Evolutionary conservation across 1,140 invertebrate genomes (phyloP).

Genomic region (Thaumetopoea pityocampa): DNA sequence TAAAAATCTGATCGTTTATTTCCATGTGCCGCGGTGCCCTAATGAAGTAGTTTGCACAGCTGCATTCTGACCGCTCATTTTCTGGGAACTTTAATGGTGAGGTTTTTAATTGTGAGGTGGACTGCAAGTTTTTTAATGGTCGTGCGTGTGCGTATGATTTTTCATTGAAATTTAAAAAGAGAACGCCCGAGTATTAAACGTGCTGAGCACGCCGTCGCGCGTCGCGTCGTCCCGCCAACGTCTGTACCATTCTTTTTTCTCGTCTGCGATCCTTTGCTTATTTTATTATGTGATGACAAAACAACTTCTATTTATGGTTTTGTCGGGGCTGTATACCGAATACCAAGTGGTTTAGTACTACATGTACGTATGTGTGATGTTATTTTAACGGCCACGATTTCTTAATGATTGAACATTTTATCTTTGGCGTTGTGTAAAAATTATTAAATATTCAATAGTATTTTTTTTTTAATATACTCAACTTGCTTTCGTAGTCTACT

Average conservation of each 20-base stretch:
- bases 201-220: constrained; percentile 35
- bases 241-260: constrained; percentile 42
- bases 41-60: constrained; percentile 48
- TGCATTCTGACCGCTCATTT: constrained; percentile 59
- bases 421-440: constrained; percentile 1
- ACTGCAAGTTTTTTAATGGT: constrained; percentile 52
- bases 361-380: constrained; percentile 13
- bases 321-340: constrained; percentile 12
- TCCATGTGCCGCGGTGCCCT: constrained; percentile 32
- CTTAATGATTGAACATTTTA: constrained; percentile 10
- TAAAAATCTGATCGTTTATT: constrained; percentile 25
- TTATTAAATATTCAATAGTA: too few species aligned
- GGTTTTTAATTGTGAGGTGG: constrained; percentile 47
- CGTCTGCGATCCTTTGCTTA: constrained; percentile 39
- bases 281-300: constrained; percentile 49
- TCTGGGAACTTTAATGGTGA: constrained; percentile 66
- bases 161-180: constrained; percentile 68
- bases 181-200: constrained; percentile 51
- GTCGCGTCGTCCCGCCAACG: too few species aligned
- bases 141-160: constrained; percentile 52
- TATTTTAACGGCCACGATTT: too few species aligned
- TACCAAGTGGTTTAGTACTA: constrained; percentile 10
- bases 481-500: too few species aligned
- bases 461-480: too few species aligned
- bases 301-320: constrained; percentile 27